Evolutionary conservation across 2,113 vertebrate species (phyloP), one percentile per base, ranked within the genome.

Genomic region (Triplophysa siluroides): DNA sequence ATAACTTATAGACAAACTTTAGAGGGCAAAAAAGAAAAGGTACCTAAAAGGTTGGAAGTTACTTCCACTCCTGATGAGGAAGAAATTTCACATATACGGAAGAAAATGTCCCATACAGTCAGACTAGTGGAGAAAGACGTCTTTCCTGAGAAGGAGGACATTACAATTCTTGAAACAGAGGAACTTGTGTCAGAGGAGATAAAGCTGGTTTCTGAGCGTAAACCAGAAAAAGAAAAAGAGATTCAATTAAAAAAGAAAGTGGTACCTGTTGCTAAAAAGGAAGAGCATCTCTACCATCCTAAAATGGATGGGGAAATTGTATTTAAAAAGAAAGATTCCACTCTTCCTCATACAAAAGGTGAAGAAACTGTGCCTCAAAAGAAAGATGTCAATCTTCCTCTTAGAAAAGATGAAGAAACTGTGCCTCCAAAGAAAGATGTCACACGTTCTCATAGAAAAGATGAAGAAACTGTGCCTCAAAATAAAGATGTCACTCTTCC

Each of bases 81-180:
- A 45, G 72, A 75, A 60, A 45, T 58, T 24, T 3, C 5, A 21
- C 11, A 19, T 66, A 33, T 12, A 66, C 64, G 21, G 47, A 72
- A 56, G 19, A 29, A 72, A 54, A 6, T 72, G 50, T 13, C 50
- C 50, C 4, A 56, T 14, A 21, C 19, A 54, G 13, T 71, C 19
- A 18, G 60, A 19, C 47, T 43, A 50, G 78, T 73, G 23, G 23
- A 63, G 19, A 71, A 63, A 54, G 29, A 60, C 21, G 8, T 16
- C n/a, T 26, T 64, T 29, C 21, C 41, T 41, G 61, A 72, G 8
- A 29, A 67, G 61, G 26, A 45, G 54, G 0, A 1, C 29, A 33
- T 58, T 45, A 26, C 73, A 74, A 87, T 33, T 86, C 88, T 86
- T 72, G 90, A 92, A 88, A 88, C 78, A 86, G 86, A 84, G 24